These are phyloP conservation scores for Scaptomyza reducta DNA, from an alignment of 2,888 invertebrate species.

Conservation along the genomic window DNA sequence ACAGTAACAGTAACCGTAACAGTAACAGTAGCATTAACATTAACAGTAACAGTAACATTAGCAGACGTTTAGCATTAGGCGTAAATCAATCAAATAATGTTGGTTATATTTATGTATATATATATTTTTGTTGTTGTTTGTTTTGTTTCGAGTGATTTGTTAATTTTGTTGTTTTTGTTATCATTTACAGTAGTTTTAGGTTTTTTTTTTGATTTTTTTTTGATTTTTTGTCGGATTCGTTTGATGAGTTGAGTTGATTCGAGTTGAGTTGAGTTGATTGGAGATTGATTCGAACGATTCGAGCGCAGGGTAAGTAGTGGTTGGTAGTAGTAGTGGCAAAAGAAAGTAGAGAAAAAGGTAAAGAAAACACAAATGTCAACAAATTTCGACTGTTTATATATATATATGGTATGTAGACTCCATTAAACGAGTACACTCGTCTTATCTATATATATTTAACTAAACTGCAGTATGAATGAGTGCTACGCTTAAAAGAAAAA, in stretches of 20 bases:
- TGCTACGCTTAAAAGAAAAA: conserved; percentile 31
- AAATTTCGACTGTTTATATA: conserved; percentile 55
- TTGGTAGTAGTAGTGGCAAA: conserved; percentile 61
- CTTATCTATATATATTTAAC: conserved; percentile 8
- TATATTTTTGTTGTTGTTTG: neutral
- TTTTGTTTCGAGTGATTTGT: conserved; percentile 32
- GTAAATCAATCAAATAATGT: conserved; percentile 64
- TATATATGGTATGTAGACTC: conserved; percentile 36
- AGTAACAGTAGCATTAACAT: conserved; percentile 52
- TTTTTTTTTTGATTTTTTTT: conserved; percentile 23
- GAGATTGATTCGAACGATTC: conserved; percentile 63
- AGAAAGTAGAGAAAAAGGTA: conserved; percentile 71
- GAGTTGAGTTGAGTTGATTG: conserved; percentile 28
- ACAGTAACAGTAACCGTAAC: conserved; percentile 58
- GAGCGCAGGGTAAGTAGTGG: conserved; percentile 64
- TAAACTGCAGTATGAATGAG: conserved; percentile 36
- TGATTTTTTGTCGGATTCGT: conserved; percentile 63
- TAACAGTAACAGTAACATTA: conserved; percentile 54
- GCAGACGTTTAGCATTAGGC: conserved; percentile 57
- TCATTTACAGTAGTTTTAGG: conserved; percentile 53
- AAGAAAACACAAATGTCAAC: conserved; percentile 71
- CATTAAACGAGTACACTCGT: conserved; percentile 14
- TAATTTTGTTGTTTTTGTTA: conserved; percentile 59
- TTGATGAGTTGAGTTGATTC: conserved; percentile 60
- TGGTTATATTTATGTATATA: conserved; percentile 26